A percentile compares a stretch with the other conserved stretches of the same genome.
phyloP scores from a whole-genome alignment of 2,113 vertebrate genomes.

The Cinclus mexicanus region DNA sequence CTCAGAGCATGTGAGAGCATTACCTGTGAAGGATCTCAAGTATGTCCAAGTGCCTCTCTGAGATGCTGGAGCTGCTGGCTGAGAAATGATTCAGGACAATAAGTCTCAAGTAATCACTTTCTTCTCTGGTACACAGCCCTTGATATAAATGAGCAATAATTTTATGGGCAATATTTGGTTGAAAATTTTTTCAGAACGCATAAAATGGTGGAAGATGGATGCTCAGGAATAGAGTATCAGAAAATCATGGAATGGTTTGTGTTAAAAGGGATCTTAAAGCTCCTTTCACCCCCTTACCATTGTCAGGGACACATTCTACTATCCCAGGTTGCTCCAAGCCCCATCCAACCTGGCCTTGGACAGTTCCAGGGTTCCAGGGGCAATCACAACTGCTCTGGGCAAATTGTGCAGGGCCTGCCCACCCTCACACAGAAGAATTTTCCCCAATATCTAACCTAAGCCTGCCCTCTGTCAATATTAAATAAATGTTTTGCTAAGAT shows the following conservation, averaged over 20 bases:
- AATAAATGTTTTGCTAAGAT: not conserved
- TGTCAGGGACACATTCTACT: not conserved
- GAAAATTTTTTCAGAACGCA: not conserved
- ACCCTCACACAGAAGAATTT: fast-evolving
- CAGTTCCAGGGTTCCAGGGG: not conserved
- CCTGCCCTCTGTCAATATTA: not conserved
- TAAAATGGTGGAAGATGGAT: not conserved
- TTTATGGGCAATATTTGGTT: not conserved
- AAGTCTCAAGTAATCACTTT: not conserved
- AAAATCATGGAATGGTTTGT: not conserved
- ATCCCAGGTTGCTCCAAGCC: not conserved
- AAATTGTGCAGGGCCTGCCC: fast-evolving
- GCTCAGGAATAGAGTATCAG: not conserved
- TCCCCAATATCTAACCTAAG: not conserved
- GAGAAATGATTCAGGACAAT: not conserved
- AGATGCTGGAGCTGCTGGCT: not conserved
- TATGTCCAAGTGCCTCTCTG: not conserved
- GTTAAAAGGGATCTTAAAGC: not conserved
- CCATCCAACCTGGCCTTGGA: fast-evolving
- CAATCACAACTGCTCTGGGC: not conserved
- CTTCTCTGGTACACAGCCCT: not conserved
- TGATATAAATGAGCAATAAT: not conserved
- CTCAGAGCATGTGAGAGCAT: not conserved
- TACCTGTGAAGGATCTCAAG: not conserved
- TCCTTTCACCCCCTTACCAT: fast-evolving